phyloP scores from a whole-genome alignment of 2,888 invertebrate species.

The Chesias legatella region DNA sequence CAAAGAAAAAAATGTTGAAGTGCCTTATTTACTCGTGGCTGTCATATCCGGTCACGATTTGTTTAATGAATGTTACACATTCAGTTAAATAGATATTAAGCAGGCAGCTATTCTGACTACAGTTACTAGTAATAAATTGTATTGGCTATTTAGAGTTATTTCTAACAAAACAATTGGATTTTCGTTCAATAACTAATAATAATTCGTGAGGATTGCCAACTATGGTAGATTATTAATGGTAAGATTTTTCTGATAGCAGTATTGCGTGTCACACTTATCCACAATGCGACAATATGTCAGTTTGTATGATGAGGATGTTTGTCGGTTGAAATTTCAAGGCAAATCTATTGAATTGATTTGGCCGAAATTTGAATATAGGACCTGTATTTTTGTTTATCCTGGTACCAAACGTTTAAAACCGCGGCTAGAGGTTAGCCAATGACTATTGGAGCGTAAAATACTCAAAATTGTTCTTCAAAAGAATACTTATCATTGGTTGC shows the following conservation, averaged over 20 bases:
- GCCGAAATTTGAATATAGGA: too few species aligned
- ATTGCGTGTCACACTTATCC: background rate
- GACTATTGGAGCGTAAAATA: too few species aligned
- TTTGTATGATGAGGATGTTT: too few species aligned
- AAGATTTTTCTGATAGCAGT: background rate
- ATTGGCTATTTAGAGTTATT: conserved; percentile 17
- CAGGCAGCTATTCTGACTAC: conserved; percentile 4
- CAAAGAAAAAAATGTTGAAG: conserved; percentile 2
- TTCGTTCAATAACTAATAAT: conserved; percentile 10
- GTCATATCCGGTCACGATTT: conserved; percentile 14
- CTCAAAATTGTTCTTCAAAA: too few species aligned
- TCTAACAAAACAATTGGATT: conserved; percentile 17
- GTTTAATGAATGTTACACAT: conserved; percentile 8
- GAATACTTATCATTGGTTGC: too few species aligned
- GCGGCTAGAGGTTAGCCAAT: too few species aligned
- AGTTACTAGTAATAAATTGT: conserved; percentile 12
- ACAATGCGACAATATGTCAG: background rate
- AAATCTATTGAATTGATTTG: too few species aligned
- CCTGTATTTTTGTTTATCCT: too few species aligned
- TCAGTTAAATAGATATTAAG: conserved; percentile 4
- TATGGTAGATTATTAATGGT: background rate
- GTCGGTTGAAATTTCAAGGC: too few species aligned
- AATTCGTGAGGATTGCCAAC: conserved; percentile 3
- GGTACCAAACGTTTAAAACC: too few species aligned
- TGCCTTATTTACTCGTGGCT: background rate